phyloP scores from a whole-genome alignment of 1,140 invertebrate species.

The Zaprionus ghesquierei region DNA sequence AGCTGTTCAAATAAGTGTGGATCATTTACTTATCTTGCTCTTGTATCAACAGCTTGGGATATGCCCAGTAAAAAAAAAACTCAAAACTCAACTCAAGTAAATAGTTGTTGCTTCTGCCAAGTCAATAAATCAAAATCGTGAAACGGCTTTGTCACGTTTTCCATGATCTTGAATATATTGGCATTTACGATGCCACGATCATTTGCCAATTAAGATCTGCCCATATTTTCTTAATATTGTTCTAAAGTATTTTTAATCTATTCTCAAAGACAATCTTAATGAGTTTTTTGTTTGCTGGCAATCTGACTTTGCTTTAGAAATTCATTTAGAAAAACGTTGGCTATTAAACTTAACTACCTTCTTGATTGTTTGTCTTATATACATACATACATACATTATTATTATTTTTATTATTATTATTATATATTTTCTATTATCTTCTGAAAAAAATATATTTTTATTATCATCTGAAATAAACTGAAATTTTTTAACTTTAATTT shows the following conservation, averaged over 20 bases:
- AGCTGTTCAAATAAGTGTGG: background rate
- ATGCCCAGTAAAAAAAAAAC: no score
- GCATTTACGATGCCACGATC: constrained; percentile 42
- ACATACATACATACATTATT: no score
- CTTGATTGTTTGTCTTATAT: background rate
- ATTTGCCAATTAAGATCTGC: constrained; percentile 54
- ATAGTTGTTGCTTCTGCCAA: background rate
- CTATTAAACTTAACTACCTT: background rate
- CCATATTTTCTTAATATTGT: constrained; percentile 15
- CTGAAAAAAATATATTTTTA: no score
- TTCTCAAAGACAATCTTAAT: background rate
- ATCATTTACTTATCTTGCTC: background rate
- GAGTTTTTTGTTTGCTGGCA: background rate
- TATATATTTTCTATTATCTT: no score
- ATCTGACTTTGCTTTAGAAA: background rate
- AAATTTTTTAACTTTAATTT: background rate
- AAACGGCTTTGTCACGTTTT: constrained; percentile 58
- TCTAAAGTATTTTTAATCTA: constrained; percentile 13
- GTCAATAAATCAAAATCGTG: constrained; percentile 11
- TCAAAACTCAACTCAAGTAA: background rate
- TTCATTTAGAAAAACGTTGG: background rate
- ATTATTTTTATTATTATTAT: no score
- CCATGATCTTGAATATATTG: constrained; percentile 39
- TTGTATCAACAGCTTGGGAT: background rate
- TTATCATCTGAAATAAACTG: no score